These are phyloP conservation scores for Helicoverpa assulta DNA, from an alignment of 2,888 invertebrate genomes.

Conservation along the genomic window DNA sequence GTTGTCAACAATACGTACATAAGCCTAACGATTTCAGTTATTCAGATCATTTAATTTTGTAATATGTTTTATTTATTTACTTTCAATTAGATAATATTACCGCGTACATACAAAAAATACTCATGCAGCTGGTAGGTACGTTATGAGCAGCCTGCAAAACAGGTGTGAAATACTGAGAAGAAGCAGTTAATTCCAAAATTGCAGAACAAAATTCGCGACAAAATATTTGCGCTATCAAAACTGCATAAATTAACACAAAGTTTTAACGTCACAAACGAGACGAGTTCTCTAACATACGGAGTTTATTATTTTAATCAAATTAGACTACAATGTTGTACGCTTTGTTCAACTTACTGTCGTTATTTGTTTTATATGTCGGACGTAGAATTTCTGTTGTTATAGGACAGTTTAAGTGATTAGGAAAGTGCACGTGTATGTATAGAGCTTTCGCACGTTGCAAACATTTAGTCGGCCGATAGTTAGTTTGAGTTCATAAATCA, in stretches of 20 bases:
- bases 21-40: too few relatives aligned
- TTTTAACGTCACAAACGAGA: slow-evolving; percentile 21
- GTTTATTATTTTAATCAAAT: slow-evolving; percentile 55
- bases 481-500: too few relatives aligned
- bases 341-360: slow-evolving; percentile 13
- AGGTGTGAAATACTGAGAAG: too few relatives aligned
- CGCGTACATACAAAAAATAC: too few relatives aligned
- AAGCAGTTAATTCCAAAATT: neutral
- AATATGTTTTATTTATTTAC: too few relatives aligned
- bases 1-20: too few relatives aligned
- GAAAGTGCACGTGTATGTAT: neutral
- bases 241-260: slow-evolving; percentile 34
- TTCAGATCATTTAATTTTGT: too few relatives aligned
- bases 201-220: slow-evolving; percentile 14
- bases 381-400: slow-evolving; percentile 4
- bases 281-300: slow-evolving; percentile 6
- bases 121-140: too few relatives aligned
- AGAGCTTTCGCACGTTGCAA: too few relatives aligned
- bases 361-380: slow-evolving; percentile 1
- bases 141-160: too few relatives aligned
- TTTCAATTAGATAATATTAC: too few relatives aligned
- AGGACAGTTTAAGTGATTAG: slow-evolving; percentile 5
- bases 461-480: too few relatives aligned
- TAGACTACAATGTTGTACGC: slow-evolving; percentile 27
- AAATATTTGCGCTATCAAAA: slow-evolving; percentile 39